Percentiles rank a stretch among this genome's conserved stretches.
These are phyloP conservation scores for Conistra vaccinii DNA, from an alignment of 2,888 invertebrate species.

Conservation along the genomic window DNA sequence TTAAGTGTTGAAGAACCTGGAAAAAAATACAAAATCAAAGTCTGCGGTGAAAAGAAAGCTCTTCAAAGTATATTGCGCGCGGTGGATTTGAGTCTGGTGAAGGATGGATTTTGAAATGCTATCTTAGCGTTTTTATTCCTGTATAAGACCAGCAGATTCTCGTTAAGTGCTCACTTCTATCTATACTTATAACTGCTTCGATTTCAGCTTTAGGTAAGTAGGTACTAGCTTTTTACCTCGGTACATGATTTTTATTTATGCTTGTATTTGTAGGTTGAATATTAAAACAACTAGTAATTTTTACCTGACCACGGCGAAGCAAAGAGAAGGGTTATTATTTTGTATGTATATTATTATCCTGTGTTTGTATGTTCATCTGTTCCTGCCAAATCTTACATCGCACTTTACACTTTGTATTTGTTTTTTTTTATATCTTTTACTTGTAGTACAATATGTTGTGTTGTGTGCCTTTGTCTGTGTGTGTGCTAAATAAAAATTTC, in stretches of 20 bases:
- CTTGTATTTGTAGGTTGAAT: neutral
- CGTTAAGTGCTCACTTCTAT: neutral
- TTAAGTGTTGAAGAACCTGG: conserved; percentile 81
- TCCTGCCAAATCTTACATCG: too few species aligned
- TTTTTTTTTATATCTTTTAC: too few species aligned
- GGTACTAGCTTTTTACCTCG: neutral
- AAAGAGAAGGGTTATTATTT: too few species aligned
- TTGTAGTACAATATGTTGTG: too few species aligned
- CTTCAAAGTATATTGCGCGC: conserved; percentile 70
- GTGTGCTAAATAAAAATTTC: too few species aligned
- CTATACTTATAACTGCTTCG: neutral
- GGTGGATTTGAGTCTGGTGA: conserved; percentile 59
- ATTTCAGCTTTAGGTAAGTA: too few species aligned
- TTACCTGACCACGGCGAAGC: too few species aligned
- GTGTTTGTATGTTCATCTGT: too few species aligned
- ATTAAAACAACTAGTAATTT: neutral
- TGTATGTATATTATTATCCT: too few species aligned
- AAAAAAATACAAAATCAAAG: conserved; percentile 79
- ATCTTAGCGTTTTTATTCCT: conserved; percentile 39
- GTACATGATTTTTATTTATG: neutral
- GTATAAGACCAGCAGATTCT: neutral
- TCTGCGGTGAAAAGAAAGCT: conserved; percentile 72
- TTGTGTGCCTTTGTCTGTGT: too few species aligned
- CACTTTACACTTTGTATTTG: too few species aligned
- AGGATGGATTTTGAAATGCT: conserved; percentile 48